Base-by-base conservation (phyloP, 2,797 vertebrate genomes). In the Netta rufina region DNA sequence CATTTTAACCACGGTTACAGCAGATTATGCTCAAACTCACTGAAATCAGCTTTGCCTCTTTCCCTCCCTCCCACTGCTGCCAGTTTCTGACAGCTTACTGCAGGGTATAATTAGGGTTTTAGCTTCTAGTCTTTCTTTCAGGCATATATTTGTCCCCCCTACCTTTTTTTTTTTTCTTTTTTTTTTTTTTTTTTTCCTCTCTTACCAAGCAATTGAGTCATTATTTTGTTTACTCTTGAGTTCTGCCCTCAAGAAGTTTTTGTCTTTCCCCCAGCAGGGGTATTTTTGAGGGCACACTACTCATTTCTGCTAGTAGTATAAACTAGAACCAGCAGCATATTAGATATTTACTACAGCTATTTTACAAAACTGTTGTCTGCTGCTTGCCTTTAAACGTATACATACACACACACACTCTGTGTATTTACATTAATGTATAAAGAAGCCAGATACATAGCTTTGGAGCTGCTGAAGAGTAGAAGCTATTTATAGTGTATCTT, bases 71-170 rank as follows among this genome's bases (percentile, higher is more conserved):
- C 91, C 81, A 96, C 93, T 90, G 86, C 92, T 96, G 94, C 95
- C 78, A 92, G 74, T 78, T 96, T 94, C 88, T 97, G 96, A 96
- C 96, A 97, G 96, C 88, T 93, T 79, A 95, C 85, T 93, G 92
- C 78, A 92, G 95, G 95, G 87, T 92, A 87, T 97, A 96, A 97
- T 97, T 97, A 97, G 87, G 66, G 75, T 95, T 93, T 93, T 81
- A 82, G 66, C 88, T 93, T 90, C 89, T 95, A 66, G 58, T 92
- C 85, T 96, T 92, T 94, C 91, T 95, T 92, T 92, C 74, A 83
- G 81, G 84, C 89, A 72, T 82, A 4, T 72, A 82, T 81, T 87
- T 94, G 19, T 60, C n/a, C 28, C 19, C 25, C 11, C 13, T 33
- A 16, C 8, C 49, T 14, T 25, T 24, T 9, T 24, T 24, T 24